Evolutionary conservation across 2,888 invertebrate species (phyloP).

Genomic region (Sceliomorpha sp.): DNA sequence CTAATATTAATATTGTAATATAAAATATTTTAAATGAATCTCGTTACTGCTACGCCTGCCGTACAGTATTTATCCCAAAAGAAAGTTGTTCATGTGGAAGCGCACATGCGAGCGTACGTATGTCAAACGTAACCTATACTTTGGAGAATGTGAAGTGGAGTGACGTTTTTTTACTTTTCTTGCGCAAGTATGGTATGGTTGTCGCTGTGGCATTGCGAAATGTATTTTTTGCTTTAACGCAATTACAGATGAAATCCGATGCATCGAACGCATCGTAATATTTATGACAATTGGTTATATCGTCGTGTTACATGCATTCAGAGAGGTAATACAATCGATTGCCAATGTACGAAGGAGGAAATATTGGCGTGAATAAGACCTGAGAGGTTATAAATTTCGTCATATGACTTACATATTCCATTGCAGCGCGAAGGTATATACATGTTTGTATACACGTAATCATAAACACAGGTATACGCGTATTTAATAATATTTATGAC

Average conservation of each 20-base stretch:
- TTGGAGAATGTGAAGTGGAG: too few species aligned
- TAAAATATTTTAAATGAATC: too few species aligned
- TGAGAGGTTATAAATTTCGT: conserved; percentile 36
- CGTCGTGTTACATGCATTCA: conserved; percentile 9
- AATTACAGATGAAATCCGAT: conserved; percentile 40
- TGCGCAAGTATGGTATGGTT: conserved; percentile 44
- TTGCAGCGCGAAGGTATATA: conserved; percentile 11
- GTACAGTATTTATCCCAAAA: too few species aligned
- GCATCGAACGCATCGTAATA: conserved; percentile 15
- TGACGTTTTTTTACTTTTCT: too few species aligned
- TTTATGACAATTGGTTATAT: conserved; percentile 38
- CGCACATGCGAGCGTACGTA: too few species aligned
- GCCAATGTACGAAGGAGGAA: too few species aligned
- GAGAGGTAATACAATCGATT: conserved; percentile 5
- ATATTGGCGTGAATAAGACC: conserved; percentile 5
- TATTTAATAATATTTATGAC: not conserved
- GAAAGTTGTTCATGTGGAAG: too few species aligned
- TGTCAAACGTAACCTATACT: too few species aligned
- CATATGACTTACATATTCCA: conserved; percentile 19
- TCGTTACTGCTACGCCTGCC: too few species aligned
- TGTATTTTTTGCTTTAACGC: conserved; percentile 21
- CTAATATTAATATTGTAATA: too few species aligned
- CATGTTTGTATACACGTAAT: conserved; percentile 9
- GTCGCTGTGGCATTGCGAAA: conserved; percentile 34
- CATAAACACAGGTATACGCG: conserved; percentile 13